Evolutionary conservation across 2,888 invertebrate genomes (phyloP).

Genomic region (Idaea dimidiata): DNA sequence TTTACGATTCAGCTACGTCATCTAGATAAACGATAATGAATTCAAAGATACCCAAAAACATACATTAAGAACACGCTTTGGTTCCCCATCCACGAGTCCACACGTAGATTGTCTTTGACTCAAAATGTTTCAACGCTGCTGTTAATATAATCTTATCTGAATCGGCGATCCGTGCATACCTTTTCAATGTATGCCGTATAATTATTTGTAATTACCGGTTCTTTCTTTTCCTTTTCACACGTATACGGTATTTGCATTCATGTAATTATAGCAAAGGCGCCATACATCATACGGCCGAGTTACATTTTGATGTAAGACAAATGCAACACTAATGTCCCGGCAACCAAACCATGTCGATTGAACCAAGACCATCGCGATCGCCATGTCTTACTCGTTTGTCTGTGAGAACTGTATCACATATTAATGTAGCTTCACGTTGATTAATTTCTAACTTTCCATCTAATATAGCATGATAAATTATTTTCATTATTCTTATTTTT

Average conservation of each 20-base stretch:
- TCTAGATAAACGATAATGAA: constrained; percentile 49
- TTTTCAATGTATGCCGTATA: constrained; percentile 73
- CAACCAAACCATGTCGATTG: constrained; percentile 66
- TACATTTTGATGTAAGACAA: constrained; percentile 76
- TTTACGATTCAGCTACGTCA: constrained; percentile 5
- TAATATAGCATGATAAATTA: constrained; percentile 79
- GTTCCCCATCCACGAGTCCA: constrained; percentile 60
- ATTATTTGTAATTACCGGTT: constrained; percentile 77
- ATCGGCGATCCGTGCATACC: constrained; percentile 73
- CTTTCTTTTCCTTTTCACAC: constrained; percentile 78
- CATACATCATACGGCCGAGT: constrained; percentile 67
- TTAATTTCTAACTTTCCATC: constrained; percentile 74
- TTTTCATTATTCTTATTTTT: constrained; percentile 74
- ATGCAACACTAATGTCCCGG: constrained; percentile 58
- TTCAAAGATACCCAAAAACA: constrained; percentile 64
- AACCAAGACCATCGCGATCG: constrained; percentile 68
- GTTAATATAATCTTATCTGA: constrained; percentile 73
- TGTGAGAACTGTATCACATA: constrained; percentile 73
- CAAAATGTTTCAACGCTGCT: constrained; percentile 79
- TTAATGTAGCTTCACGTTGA: constrained; percentile 69
- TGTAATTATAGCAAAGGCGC: constrained; percentile 72
- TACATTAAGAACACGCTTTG: constrained; percentile 75
- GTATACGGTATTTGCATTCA: constrained; percentile 77
- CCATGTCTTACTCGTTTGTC: constrained; percentile 11
- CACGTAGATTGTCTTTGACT: constrained; percentile 75